Base-by-base conservation (phyloP, 2,113 vertebrate species). In the Cinclus mexicanus region DNA sequence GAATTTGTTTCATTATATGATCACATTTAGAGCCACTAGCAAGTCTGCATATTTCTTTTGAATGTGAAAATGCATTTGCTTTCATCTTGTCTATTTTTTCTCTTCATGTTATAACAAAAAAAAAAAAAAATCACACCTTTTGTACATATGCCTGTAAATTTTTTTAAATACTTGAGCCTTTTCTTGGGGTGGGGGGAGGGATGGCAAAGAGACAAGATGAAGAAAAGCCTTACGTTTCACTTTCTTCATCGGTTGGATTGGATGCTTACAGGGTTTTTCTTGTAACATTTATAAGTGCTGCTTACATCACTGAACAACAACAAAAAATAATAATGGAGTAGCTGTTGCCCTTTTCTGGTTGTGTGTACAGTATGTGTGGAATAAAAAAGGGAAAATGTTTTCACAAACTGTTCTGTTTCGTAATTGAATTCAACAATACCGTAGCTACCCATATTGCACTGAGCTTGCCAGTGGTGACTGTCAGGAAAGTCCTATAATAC, bases 131-230 rank as follows among this genome's bases (percentile, higher is more conserved):
- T 97, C 98, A 98, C 98, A 97, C 97, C 98, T 98, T 98, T 99
- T 99, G 99, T 99, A 99, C 98, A 99, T 99, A 99, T 95, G 98
- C 98, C 98, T 99, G 99, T 99, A 99, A 99, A 99, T 99, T 98
- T 99, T 99, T 99, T 99, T 99, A 99, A 99, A 99, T 99, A 99
- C 99, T 99, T 99, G 99, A 99, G 99, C 99, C 99, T 99, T 99
- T 99, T 98, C 98, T 98, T 77, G 98, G 96, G 97, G 97, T 98
- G 97, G 97, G 97, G 97, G 97, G 93, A 95, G 97, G 98, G 98
- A 96, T 59, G 97, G 97, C 57, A 87, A 97, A 97, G 98, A 98
- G 98, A 98, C 97, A 96, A 97, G 99, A 99, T 99, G 99, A 99
- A 99, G 99, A 99, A 99, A 98, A 99, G 99, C 99, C 99, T 99